These are phyloP conservation scores for Amphiprion clarkii DNA, from an alignment of 2,797 vertebrate genomes.

Conservation along the genomic window DNA sequence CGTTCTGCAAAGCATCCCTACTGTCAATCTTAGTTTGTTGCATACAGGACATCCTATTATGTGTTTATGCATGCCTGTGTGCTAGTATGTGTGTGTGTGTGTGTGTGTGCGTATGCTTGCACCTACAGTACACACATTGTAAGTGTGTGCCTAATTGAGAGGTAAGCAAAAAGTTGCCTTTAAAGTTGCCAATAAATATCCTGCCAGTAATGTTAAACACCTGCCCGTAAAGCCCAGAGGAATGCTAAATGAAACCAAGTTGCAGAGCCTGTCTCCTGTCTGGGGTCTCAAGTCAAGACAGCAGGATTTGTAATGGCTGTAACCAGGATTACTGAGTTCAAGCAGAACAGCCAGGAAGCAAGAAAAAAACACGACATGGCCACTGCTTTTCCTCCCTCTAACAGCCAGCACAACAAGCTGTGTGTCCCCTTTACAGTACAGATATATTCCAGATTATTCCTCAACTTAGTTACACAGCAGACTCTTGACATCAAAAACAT, in stretches of 20 bases:
- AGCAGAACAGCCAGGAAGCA: constrained; percentile 79
- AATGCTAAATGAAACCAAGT: constrained; percentile 89
- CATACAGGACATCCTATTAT: constrained; percentile 41
- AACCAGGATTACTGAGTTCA: constrained; percentile 85
- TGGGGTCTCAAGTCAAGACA: constrained; percentile 86
- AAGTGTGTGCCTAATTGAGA: constrained; percentile 83
- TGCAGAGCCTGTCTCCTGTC: constrained; percentile 85
- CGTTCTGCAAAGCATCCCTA: constrained; percentile 24
- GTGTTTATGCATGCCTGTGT: constrained; percentile 22
- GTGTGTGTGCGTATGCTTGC: constrained; percentile 11
- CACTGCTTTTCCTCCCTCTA: constrained; percentile 54
- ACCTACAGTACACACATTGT: constrained; percentile 62
- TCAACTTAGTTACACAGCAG: constrained; percentile 40
- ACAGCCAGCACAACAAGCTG: constrained; percentile 39
- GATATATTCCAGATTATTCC: constrained; percentile 44
- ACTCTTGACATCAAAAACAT: constrained; percentile 50
- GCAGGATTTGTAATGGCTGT: constrained; percentile 87
- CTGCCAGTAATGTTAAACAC: constrained; percentile 89
- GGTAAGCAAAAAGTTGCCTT: constrained; percentile 87
- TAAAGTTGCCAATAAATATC: constrained; percentile 89
- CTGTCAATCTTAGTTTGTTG: constrained; percentile 38
- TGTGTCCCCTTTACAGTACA: constrained; percentile 35
- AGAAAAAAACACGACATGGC: constrained; percentile 65
- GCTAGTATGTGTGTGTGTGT: constrained; percentile 7
- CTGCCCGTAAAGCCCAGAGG: constrained; percentile 88